phyloP scores from a whole-genome alignment of 92 coral and sea anemone genomes.

The Galaxea fascicularis region DNA sequence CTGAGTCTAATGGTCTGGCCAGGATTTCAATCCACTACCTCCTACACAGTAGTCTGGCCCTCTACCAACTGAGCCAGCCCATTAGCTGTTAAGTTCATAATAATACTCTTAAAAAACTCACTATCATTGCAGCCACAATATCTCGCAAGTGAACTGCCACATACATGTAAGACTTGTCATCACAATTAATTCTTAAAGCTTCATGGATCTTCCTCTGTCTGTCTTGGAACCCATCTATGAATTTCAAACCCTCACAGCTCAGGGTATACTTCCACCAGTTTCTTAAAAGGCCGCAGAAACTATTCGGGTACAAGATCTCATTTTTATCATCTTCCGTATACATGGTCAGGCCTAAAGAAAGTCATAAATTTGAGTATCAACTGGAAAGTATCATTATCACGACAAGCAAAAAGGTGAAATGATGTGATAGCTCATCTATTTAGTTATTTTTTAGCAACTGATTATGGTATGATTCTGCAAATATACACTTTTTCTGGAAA shows the following conservation, averaged over 20 bases:
- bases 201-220: constrained; percentile 29
- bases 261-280: constrained; percentile 40
- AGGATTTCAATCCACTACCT: too few species aligned
- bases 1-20: too few species aligned
- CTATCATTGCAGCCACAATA: constrained; percentile 62
- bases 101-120: constrained; percentile 3
- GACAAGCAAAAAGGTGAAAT: too few species aligned
- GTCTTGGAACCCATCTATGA: constrained; percentile 1
- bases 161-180: neutral
- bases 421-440: too few species aligned
- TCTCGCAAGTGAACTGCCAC: constrained; percentile 43
- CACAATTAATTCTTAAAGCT: neutral
- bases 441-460: too few species aligned
- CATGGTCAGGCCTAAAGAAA: constrained; percentile 52
- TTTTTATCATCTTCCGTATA: constrained; percentile 55
- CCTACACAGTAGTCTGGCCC: too few species aligned
- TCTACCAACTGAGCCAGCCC: too few species aligned
- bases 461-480: too few species aligned
- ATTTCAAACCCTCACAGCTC: neutral
- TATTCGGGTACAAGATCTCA: constrained; percentile 70
- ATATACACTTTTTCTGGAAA: too few species aligned
- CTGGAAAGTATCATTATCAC: too few species aligned
- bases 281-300: constrained; percentile 31
- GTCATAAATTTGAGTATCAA: too few species aligned
- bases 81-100: too few species aligned